Evolutionary conservation across 1,140 invertebrate genomes (phyloP).

Genomic region (Drosophila funebris): DNA sequence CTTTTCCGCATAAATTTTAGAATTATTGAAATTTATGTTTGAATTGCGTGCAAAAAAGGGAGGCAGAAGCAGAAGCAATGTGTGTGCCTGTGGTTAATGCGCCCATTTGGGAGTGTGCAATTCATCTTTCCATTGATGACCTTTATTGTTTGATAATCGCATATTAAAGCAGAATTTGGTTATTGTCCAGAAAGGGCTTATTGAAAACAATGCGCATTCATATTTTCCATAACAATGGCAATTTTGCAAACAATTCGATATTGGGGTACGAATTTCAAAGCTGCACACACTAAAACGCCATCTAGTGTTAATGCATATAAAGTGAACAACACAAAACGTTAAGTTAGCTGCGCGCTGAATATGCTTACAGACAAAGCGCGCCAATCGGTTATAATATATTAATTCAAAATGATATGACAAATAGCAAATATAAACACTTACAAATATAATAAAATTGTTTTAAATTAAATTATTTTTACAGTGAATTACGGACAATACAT

Average conservation of each 20-base stretch:
- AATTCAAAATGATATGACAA: too few relatives aligned
- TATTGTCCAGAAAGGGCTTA: conserved; percentile 1
- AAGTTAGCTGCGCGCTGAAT: background rate
- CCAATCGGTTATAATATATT: background rate
- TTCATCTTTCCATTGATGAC: conserved; percentile 43
- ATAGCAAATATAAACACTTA: too few relatives aligned
- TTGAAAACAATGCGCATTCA: background rate
- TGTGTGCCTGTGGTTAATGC: conserved; percentile 32
- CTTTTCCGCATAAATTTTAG: conserved; percentile 69
- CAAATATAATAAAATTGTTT: too few relatives aligned
- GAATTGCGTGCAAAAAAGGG: background rate
- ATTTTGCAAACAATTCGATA: background rate
- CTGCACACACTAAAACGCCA: too few relatives aligned
- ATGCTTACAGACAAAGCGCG: background rate
- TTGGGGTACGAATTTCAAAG: background rate
- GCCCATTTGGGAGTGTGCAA: conserved; percentile 27
- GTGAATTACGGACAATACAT: too few relatives aligned
- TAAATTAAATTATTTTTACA: too few relatives aligned
- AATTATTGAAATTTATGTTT: conserved; percentile 81
- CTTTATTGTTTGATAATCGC: conserved; percentile 52
- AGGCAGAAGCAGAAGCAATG: background rate
- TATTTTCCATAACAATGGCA: background rate
- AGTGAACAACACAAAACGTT: background rate
- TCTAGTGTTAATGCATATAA: background rate
- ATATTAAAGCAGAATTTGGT: conserved; percentile 25